phyloP scores from a whole-genome alignment of 2,113 vertebrate genomes.

The Pongo pygmaeus region DNA sequence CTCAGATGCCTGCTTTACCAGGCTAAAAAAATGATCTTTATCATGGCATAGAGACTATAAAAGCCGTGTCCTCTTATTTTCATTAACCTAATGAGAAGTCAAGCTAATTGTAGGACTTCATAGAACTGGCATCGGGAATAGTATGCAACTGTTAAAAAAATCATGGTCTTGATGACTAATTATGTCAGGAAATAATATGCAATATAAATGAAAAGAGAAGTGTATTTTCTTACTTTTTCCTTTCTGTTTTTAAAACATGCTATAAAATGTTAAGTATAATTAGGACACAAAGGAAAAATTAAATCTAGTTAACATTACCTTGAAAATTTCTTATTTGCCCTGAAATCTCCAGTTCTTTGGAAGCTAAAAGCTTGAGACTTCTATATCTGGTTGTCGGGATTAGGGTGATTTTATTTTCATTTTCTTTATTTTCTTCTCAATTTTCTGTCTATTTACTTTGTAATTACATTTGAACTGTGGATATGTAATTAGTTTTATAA shows the following conservation, averaged over 20 bases:
- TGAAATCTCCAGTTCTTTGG: conserved; percentile 8
- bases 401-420: conserved; percentile 10
- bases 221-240: background rate
- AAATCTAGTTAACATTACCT: conserved; percentile 20
- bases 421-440: background rate
- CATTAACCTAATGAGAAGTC: background rate
- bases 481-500: background rate
- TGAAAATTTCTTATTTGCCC: background rate
- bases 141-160: background rate
- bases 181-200: background rate
- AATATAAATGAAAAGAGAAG: background rate
- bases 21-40: background rate
- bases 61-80: background rate
- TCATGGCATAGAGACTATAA: background rate
- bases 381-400: background rate
- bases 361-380: background rate
- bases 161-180: background rate
- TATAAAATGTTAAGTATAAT: background rate
- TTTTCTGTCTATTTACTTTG: conserved; percentile 40
- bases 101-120: background rate
- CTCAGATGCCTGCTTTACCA: background rate
- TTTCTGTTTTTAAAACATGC: background rate
- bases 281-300: background rate
- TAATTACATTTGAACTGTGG: background rate
- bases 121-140: background rate